phyloP scores from a whole-genome alignment of 2,113 vertebrate genomes.

The Orientallactaga bullata region DNA sequence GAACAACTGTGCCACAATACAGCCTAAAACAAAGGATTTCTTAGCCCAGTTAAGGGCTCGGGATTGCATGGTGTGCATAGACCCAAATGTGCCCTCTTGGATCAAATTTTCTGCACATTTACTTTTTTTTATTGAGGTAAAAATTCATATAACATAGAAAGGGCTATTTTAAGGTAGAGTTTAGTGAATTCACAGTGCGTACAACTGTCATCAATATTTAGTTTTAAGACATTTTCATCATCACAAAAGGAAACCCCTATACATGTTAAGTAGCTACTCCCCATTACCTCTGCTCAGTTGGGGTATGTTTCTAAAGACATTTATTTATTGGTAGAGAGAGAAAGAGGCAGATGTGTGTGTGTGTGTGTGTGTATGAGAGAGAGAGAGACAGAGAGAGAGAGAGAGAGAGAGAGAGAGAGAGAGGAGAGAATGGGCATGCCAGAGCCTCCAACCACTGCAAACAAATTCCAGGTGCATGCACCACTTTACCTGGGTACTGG shows the following conservation, averaged over 20 bases:
- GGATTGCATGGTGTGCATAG: fast-evolving
- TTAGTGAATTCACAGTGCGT: neutral
- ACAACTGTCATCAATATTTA: neutral
- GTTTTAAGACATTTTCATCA: neutral
- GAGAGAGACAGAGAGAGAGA: too few relatives aligned
- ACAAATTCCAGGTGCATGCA: too few relatives aligned
- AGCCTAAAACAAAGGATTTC: neutral
- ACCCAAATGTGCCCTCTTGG: neutral
- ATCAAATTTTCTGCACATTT: neutral
- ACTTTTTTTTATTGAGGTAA: neutral
- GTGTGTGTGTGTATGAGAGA: too few relatives aligned
- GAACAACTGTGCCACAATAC: neutral
- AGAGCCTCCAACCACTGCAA: too few relatives aligned
- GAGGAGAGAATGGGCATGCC: too few relatives aligned
- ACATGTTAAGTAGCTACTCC: neutral
- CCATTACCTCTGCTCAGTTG: neutral
- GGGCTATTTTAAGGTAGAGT: neutral
- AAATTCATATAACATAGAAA: neutral
- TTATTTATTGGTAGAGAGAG: neutral
- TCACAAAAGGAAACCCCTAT: neutral
- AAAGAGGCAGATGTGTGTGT: too few relatives aligned
- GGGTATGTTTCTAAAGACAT: neutral
- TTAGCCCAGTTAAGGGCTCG: neutral
- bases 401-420: too few relatives aligned
- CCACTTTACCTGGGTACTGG: too few relatives aligned